Conservation (phyloP, 1,140 invertebrate species). For the Yoshiicerus persimilis region DNA sequence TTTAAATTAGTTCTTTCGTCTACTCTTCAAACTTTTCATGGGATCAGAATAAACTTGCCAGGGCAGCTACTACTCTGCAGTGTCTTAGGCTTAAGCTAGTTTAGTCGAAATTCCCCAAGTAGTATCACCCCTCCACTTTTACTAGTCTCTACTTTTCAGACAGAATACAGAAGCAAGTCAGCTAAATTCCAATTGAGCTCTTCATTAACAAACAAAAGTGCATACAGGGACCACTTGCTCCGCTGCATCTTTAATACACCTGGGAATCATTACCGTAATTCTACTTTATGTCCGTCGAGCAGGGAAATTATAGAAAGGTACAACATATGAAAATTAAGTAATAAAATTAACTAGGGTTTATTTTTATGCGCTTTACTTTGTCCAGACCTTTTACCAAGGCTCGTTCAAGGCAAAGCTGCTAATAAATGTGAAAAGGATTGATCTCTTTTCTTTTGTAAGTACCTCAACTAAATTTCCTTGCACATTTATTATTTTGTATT, state of each 20-base stretch:
- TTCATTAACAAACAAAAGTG: not conserved
- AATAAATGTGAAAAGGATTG: too few relatives aligned
- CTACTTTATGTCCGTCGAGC: not conserved
- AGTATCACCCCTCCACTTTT: not conserved
- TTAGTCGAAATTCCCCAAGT: not conserved
- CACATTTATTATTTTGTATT: too few relatives aligned
- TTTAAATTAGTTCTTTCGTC: slow-evolving; percentile 1
- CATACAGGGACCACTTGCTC: not conserved
- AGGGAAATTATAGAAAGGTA: not conserved
- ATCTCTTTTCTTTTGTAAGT: too few relatives aligned
- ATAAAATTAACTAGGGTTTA: not conserved
- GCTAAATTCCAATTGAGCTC: not conserved
- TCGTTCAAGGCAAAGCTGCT: too few relatives aligned
- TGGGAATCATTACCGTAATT: not conserved
- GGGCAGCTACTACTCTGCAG: too few relatives aligned
- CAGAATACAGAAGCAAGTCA: not conserved
- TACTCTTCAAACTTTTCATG: not conserved
- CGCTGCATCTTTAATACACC: not conserved
- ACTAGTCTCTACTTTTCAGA: not conserved
- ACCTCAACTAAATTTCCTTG: too few relatives aligned
- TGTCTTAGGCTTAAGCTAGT: not conserved
- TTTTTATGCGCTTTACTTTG: not conserved
- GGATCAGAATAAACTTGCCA: not conserved
- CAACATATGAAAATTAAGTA: not conserved
- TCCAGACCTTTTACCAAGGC: too few relatives aligned